Base-by-base conservation (phyloP, 2,797 vertebrate genomes). In the Parambassis ranga region DNA sequence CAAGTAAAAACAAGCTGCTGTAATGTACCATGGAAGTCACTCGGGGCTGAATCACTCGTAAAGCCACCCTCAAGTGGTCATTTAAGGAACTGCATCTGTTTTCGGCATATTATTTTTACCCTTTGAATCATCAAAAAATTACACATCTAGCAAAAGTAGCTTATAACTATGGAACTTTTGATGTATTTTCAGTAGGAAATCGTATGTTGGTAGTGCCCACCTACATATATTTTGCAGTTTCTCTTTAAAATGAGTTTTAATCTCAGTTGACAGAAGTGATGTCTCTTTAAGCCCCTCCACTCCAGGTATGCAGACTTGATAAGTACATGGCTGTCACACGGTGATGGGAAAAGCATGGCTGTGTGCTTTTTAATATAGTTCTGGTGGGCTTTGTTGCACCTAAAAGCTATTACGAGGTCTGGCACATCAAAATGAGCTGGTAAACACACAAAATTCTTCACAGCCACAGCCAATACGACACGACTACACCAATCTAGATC, bases 391-490 rank as follows among this genome's bases (percentile, higher is more conserved):
- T 71, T 70, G 65, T 69, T 73, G 39, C 57, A 67, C 76, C 76
- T 80, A 79, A 86, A 85, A 84, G 77, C 72, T 64, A 70, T 82
- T 83, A 85, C 66, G 43, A 80, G 65, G 46, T 70, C 75, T 79
- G 86, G 84, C 83, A 84, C 67, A 76, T 88, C 63, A 71, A 73
- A 88, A 85, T 82, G 82, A 89, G 84, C 73, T 31, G 65, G 84
- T 84, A 87, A 89, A 86, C 79, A 82, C 71, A 62, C 74, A 82
- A 65, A 81, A 82, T 83, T 80, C 74, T 65, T 77, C 75, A 57
- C 81, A 57, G 82, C 73, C 72, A 10, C 56, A 20, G 46, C 80
- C 77, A 84, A 87, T 87, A 77, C 71, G 27, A 33, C 77, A 73
- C 53, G 79, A 84, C 87, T 77, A 55, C 75, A 77, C 81, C 85